These are phyloP conservation scores for Ctenopoma multispine DNA, from an alignment of 2,797 vertebrate genomes.

Conservation along the genomic window DNA sequence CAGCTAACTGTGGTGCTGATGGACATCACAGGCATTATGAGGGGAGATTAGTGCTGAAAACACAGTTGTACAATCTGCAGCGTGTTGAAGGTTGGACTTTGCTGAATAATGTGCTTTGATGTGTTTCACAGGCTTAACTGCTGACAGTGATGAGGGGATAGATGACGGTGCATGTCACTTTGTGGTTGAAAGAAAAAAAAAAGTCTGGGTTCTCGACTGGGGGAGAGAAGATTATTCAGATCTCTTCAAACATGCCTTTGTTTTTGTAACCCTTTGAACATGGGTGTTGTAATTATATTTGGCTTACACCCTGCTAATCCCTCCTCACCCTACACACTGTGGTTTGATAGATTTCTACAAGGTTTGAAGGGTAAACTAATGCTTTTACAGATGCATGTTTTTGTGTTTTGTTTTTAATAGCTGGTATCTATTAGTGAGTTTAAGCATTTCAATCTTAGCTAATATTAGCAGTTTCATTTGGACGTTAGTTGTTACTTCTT, in stretches of 20 bases:
- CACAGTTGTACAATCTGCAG: not conserved
- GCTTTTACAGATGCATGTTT: conserved; percentile 91
- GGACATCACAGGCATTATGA: conserved; percentile 2
- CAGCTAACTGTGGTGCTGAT: not conserved
- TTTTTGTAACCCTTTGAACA: conserved; percentile 81
- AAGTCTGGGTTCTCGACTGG: conserved; percentile 73
- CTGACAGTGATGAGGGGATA: conserved; percentile 78
- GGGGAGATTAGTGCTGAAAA: conserved; percentile 12
- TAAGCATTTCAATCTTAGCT: conserved; percentile 93
- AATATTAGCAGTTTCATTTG: conserved; percentile 89
- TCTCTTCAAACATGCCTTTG: conserved; percentile 79
- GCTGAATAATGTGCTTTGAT: conserved; percentile 56
- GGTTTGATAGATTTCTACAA: conserved; percentile 87
- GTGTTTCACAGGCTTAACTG: conserved; percentile 84
- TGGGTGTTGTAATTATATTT: conserved; percentile 82
- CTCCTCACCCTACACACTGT: conserved; percentile 82
- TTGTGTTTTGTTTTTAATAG: conserved; percentile 92
- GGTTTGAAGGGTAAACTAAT: conserved; percentile 88
- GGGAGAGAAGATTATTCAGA: conserved; percentile 84
- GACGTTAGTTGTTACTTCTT: conserved; percentile 90
- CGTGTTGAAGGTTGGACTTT: conserved; percentile 28
- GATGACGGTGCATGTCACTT: conserved; percentile 80
- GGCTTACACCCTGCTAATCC: conserved; percentile 45
- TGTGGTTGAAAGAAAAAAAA: conserved; percentile 67
- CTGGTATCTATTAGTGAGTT: conserved; percentile 99